phyloP scores from a whole-genome alignment of 2,888 invertebrate genomes.

The Eudasyphora cyanicolor region DNA sequence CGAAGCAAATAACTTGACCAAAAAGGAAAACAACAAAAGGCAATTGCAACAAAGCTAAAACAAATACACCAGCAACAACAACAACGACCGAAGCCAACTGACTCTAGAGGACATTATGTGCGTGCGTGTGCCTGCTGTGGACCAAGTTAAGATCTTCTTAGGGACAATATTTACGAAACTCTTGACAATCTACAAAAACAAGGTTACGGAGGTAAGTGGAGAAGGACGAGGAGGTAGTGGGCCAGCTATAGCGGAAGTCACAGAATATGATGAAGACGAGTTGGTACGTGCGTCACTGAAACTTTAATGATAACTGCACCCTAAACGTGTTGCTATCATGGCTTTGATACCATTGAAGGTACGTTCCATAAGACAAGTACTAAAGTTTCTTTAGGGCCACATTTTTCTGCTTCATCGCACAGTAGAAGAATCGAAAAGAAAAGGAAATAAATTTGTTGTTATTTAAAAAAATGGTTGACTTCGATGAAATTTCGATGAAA shows the following conservation, averaged over 20 bases:
- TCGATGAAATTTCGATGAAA: too few species aligned
- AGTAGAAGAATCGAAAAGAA: too few species aligned
- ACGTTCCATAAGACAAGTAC: too few species aligned
- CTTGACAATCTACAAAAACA: constrained; percentile 6
- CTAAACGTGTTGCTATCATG: constrained; percentile 60
- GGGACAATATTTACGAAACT: constrained; percentile 24
- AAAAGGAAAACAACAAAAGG: neutral
- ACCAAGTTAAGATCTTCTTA: constrained; percentile 27
- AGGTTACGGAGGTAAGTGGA: neutral
- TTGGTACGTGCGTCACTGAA: constrained; percentile 54
- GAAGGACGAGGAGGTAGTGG: neutral
- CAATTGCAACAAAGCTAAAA: neutral
- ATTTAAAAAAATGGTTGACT: too few species aligned
- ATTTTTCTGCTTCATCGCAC: neutral
- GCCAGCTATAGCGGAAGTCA: constrained; percentile 5
- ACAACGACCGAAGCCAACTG: neutral
- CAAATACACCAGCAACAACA: neutral
- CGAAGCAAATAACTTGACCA: neutral
- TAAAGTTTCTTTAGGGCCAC: too few species aligned
- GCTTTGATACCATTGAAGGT: neutral
- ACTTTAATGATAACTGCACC: constrained; percentile 54
- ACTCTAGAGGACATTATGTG: neutral
- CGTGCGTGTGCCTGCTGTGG: neutral
- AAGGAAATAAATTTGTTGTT: too few species aligned
- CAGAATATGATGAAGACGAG: constrained; percentile 16